Percentiles rank a stretch among this genome's conserved stretches.
Evolutionary conservation across 2,113 vertebrate species (phyloP).

Genomic region (Scartelaos histophorus): DNA sequence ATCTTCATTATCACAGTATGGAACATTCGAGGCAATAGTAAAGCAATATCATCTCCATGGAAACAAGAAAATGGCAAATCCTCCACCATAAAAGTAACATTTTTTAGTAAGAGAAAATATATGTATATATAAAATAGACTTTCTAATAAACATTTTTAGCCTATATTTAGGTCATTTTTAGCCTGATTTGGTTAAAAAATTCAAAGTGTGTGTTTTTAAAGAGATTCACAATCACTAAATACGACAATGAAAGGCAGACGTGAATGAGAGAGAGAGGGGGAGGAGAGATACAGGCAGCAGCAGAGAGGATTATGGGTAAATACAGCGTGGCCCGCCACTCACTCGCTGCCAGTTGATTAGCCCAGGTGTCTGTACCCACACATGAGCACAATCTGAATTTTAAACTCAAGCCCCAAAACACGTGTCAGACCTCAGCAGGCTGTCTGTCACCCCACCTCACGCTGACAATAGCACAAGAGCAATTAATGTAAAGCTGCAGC

Average conservation of each 20-base stretch:
- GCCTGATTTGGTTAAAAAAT: too few relatives aligned
- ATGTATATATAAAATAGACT: too few relatives aligned
- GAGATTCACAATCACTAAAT: too few relatives aligned
- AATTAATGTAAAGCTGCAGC: conserved; percentile 66
- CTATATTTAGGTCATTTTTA: too few relatives aligned
- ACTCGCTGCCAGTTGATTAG: conserved; percentile 52
- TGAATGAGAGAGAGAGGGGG: background rate
- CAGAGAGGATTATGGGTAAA: conserved; percentile 8
- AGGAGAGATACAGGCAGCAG: background rate
- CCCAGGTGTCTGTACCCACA: conserved; percentile 69
- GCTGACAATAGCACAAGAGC: conserved; percentile 59
- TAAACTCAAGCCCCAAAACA: conserved; percentile 66
- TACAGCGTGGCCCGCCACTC: conserved; percentile 2
- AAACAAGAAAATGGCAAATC: too few relatives aligned
- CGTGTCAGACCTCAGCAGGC: conserved; percentile 61
- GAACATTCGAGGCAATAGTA: too few relatives aligned
- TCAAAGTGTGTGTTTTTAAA: too few relatives aligned
- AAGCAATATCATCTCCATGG: too few relatives aligned
- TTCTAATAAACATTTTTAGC: too few relatives aligned
- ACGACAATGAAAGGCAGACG: background rate
- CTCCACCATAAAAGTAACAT: too few relatives aligned
- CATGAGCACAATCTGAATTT: conserved; percentile 67
- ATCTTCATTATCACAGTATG: too few relatives aligned
- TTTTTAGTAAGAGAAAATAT: too few relatives aligned
- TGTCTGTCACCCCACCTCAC: conserved; percentile 62